A percentile compares a stretch with the other conserved stretches of the same genome.
These are phyloP conservation scores for Columba janthina DNA, from an alignment of 2,113 vertebrate genomes.

Conservation along the genomic window DNA sequence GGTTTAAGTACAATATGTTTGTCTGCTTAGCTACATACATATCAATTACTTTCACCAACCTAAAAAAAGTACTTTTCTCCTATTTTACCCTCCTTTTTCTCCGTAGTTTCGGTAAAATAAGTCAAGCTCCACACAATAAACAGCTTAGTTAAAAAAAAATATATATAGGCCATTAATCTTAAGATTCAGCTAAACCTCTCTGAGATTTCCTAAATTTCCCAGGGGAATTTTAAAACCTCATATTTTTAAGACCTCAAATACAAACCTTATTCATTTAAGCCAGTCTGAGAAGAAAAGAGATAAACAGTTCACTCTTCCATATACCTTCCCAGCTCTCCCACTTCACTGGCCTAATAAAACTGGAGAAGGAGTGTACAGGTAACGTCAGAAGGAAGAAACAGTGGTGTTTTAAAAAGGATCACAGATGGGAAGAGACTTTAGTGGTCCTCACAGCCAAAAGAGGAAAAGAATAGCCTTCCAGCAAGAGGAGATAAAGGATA, in stretches of 20 bases:
- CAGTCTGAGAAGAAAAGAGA: neutral
- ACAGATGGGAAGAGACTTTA: neutral
- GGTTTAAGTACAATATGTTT: neutral
- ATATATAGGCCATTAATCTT: slow-evolving; percentile 8
- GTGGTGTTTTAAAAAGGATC: neutral
- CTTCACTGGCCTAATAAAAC: neutral
- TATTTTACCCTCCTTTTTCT: neutral
- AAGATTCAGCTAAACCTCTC: slow-evolving; percentile 4
- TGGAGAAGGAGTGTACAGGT: neutral
- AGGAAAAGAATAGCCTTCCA: neutral
- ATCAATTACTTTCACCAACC: neutral
- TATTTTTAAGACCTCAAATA: slow-evolving; percentile 20
- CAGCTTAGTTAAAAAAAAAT: neutral
- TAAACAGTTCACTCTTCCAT: neutral
- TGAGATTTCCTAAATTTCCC: neutral
- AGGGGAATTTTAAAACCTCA: neutral
- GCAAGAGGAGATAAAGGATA: neutral
- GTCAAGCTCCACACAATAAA: slow-evolving; percentile 16
- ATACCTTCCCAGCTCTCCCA: neutral
- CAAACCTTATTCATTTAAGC: slow-evolving; percentile 18
- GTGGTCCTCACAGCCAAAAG: neutral
- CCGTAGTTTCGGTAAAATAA: slow-evolving; percentile 3
- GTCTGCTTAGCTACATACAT: neutral
- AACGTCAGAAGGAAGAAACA: neutral
- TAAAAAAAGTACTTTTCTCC: neutral